These are phyloP conservation scores for Hyles lineata DNA, from an alignment of 2,888 invertebrate genomes.

Conservation along the genomic window DNA sequence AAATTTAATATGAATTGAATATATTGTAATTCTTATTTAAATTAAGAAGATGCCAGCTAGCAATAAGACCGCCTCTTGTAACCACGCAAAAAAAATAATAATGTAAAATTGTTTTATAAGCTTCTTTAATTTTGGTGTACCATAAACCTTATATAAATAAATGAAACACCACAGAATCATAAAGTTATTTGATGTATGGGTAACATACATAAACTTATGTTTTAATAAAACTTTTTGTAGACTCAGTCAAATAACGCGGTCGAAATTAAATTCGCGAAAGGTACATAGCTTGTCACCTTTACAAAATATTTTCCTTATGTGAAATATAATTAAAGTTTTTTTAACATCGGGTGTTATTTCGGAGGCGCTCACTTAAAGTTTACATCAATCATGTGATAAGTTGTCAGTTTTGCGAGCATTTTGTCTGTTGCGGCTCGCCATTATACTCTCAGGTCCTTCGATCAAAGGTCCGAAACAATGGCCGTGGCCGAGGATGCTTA, in stretches of 20 bases:
- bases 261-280: slow-evolving; percentile 1
- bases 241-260: not conserved
- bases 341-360: slow-evolving; percentile 3
- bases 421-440: not conserved
- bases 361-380: slow-evolving; percentile 1
- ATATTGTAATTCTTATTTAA: too few relatives aligned
- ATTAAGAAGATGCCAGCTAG: too few relatives aligned
- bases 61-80: too few relatives aligned
- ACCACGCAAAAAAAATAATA: too few relatives aligned
- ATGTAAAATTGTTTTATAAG: too few relatives aligned
- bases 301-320: not conserved
- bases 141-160: too few relatives aligned
- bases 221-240: not conserved
- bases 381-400: slow-evolving; percentile 20
- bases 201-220: not conserved
- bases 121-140: too few relatives aligned
- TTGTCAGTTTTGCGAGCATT: slow-evolving; percentile 10
- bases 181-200: not conserved
- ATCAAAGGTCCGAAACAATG: too few relatives aligned
- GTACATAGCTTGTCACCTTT: not conserved
- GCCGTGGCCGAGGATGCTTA: too few relatives aligned
- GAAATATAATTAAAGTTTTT: slow-evolving; percentile 9
- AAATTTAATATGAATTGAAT: too few relatives aligned
- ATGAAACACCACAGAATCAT: too few relatives aligned
- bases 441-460: not conserved